Conservation (phyloP, 2,888 invertebrate genomes). For the Leptinotarsa tumamoca region DNA sequence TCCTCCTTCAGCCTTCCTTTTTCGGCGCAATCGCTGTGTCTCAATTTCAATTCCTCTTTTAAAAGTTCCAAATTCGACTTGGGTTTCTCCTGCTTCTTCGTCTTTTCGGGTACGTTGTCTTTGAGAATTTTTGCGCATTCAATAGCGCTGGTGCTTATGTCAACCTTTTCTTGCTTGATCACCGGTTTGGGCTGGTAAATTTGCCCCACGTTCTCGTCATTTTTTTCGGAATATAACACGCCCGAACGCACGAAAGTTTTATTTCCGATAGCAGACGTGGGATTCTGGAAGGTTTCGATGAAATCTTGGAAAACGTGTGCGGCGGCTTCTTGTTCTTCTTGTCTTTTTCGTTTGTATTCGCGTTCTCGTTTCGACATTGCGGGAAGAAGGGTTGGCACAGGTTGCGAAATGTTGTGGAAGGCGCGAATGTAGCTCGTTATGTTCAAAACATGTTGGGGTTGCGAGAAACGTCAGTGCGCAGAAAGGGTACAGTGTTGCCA, state of each 20-base stretch:
- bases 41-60: conserved; percentile 96
- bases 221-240: conserved; percentile 89
- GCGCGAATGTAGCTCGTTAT: background rate
- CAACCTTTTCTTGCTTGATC: conserved; percentile 66
- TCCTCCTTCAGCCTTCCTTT: conserved; percentile 65
- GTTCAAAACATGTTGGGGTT: conserved; percentile 10
- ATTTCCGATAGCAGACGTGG: conserved; percentile 69
- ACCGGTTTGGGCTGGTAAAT: conserved; percentile 91
- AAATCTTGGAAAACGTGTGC: conserved; percentile 95
- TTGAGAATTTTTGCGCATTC: conserved; percentile 76
- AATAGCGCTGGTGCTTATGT: conserved; percentile 72
- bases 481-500: background rate
- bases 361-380: conserved; percentile 36
- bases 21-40: conserved; percentile 91
- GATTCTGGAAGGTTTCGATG: conserved; percentile 91
- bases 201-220: conserved; percentile 84
- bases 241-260: conserved; percentile 85
- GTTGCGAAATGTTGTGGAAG: conserved; percentile 22
- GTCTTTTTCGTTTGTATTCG: conserved; percentile 59
- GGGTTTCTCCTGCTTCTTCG: conserved; percentile 83
- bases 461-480: background rate
- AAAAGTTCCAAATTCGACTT: conserved; percentile 97
- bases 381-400: background rate
- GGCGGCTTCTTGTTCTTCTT: conserved; percentile 88
- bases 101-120: conserved; percentile 70